These are phyloP conservation scores for Bellardia pandia DNA, from an alignment of 2,888 invertebrate genomes.

Conservation along the genomic window DNA sequence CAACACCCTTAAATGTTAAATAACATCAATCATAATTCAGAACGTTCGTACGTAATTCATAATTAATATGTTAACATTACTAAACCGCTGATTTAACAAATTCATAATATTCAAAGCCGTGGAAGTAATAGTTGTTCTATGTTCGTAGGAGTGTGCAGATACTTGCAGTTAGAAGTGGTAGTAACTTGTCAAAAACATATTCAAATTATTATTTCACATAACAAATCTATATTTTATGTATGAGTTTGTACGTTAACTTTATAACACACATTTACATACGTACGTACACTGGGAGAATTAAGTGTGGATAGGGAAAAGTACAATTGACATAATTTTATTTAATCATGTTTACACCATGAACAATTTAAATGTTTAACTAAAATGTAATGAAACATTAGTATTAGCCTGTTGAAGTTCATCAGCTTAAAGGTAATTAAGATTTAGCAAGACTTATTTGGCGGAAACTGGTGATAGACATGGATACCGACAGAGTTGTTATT, in stretches of 20 bases:
- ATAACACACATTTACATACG: neutral
- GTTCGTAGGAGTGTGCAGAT: neutral
- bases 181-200: constrained; percentile 57
- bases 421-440: too few relatives aligned
- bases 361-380: too few relatives aligned
- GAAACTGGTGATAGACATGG: too few relatives aligned
- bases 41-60: constrained; percentile 32
- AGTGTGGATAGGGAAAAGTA: neutral
- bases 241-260: neutral
- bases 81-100: constrained; percentile 65
- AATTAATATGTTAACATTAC: constrained; percentile 67
- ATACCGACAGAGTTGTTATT: too few relatives aligned
- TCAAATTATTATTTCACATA: constrained; percentile 40
- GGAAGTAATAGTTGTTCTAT: constrained; percentile 15
- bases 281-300: constrained; percentile 8
- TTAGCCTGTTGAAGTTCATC: too few relatives aligned
- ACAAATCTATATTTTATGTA: constrained; percentile 7
- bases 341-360: too few relatives aligned
- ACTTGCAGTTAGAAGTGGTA: constrained; percentile 30
- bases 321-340: too few relatives aligned
- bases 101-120: constrained; percentile 41
- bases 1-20: constrained; percentile 51
- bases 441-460: too few relatives aligned
- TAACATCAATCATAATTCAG: constrained; percentile 59
- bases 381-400: too few relatives aligned